A percentile compares a stretch with the other conserved stretches of the same genome.
phyloP scores from a whole-genome alignment of 1,140 invertebrate genomes.

The Drosophila elegans region DNA sequence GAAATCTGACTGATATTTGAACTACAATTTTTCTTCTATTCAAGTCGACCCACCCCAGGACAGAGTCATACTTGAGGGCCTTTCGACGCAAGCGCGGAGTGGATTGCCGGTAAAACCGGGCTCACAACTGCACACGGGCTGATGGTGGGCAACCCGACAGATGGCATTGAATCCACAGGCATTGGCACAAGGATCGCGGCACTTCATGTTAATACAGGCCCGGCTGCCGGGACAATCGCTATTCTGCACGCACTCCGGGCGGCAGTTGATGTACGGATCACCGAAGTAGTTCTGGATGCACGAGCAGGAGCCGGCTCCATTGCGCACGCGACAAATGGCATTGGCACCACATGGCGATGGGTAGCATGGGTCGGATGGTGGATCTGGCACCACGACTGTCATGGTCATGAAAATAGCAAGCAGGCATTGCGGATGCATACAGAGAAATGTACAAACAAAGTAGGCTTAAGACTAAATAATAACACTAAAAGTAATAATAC shows the following conservation, averaged over 20 bases:
- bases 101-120: slow-evolving; percentile 91
- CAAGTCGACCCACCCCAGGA: slow-evolving; percentile 10
- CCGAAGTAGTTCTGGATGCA: slow-evolving; percentile 93
- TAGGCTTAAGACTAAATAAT: slow-evolving; percentile 44
- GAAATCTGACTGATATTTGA: no score
- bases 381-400: slow-evolving; percentile 78
- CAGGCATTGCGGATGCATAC: slow-evolving; percentile 50
- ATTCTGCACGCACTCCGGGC: slow-evolving; percentile 93
- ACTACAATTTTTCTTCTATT: not conserved
- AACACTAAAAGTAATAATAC: slow-evolving; percentile 23
- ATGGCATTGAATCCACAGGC: slow-evolving; percentile 92
- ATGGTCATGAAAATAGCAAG: slow-evolving; percentile 67
- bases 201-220: slow-evolving; percentile 93
- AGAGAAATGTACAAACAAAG: slow-evolving; percentile 44
- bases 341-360: slow-evolving; percentile 93
- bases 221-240: slow-evolving; percentile 90
- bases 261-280: slow-evolving; percentile 92
- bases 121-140: slow-evolving; percentile 91
- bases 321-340: slow-evolving; percentile 91
- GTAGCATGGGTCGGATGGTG: slow-evolving; percentile 88
- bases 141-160: slow-evolving; percentile 93
- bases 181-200: slow-evolving; percentile 91
- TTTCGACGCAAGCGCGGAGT: slow-evolving; percentile 89
- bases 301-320: slow-evolving; percentile 91
- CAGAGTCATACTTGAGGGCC: slow-evolving; percentile 87